Percentiles rank a stretch among this genome's conserved stretches.
phyloP scores from a whole-genome alignment of 1,140 invertebrate genomes.

The Drosophila ercepeae region DNA sequence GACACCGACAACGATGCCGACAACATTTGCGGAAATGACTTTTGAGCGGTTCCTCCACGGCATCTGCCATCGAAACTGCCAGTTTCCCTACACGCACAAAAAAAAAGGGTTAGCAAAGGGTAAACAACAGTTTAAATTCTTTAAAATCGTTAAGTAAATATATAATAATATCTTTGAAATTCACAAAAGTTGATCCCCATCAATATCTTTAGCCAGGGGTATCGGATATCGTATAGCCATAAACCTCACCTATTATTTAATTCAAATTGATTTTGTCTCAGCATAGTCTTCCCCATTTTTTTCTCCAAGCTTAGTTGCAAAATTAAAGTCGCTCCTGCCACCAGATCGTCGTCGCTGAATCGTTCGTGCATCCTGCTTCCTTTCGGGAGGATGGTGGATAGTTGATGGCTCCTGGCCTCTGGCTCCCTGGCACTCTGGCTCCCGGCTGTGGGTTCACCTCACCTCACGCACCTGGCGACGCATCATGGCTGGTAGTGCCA shows the following conservation, averaged over 20 bases:
- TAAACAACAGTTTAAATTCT: too few species aligned
- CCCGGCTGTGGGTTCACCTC: conserved; percentile 2
- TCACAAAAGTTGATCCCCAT: too few species aligned
- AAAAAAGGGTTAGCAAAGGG: not conserved
- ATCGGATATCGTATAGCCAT: too few species aligned
- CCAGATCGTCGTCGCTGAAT: conserved; percentile 18
- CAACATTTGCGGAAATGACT: conserved; percentile 79
- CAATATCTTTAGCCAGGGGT: too few species aligned
- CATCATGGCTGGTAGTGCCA: conserved; percentile 16
- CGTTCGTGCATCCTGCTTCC: conserved; percentile 33
- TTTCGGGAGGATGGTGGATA: conserved; percentile 39
- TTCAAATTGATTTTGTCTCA: not conserved
- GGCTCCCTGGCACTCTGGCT: not conserved
- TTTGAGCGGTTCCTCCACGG: conserved; percentile 72
- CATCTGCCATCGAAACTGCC: conserved; percentile 42
- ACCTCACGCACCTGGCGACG: conserved; percentile 53
- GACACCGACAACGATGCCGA: conserved; percentile 57
- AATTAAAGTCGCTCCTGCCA: conserved; percentile 75
- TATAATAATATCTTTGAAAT: too few species aligned
- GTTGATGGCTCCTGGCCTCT: conserved; percentile 18
- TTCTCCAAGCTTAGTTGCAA: conserved; percentile 67
- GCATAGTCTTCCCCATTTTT: not conserved
- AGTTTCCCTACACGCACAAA: not conserved
- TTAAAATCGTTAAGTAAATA: too few species aligned
- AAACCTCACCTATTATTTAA: not conserved